Percentiles rank a stretch among this genome's conserved stretches.
phyloP scores from a whole-genome alignment of 2,113 vertebrate genomes.

The Todiramphus chloris region DNA sequence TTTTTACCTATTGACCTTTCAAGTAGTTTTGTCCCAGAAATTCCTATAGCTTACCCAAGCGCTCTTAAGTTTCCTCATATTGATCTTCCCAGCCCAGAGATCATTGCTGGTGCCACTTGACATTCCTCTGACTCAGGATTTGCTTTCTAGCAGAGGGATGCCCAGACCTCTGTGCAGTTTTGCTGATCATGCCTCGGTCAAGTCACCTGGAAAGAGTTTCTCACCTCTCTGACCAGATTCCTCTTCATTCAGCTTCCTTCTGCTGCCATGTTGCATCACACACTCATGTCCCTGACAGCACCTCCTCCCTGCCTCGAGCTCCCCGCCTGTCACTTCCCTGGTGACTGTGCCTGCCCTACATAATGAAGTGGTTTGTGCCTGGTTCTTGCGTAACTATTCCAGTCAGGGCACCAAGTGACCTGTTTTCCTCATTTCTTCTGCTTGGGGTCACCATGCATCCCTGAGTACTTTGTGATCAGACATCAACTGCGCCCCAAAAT shows the following conservation, averaged over 20 bases:
- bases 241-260: not conserved
- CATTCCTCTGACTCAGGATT: not conserved
- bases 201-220: not conserved
- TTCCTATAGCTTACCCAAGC: not conserved
- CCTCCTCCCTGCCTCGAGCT: not conserved
- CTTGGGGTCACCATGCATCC: not conserved
- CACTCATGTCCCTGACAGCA: accelerated
- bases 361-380: not conserved
- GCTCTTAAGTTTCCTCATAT: not conserved
- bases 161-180: not conserved
- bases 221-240: not conserved
- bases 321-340: not conserved
- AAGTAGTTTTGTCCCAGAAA: not conserved
- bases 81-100: not conserved
- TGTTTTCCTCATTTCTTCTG: not conserved
- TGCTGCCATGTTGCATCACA: accelerated
- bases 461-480: not conserved
- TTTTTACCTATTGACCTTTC: not conserved
- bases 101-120: not conserved
- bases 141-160: not conserved
- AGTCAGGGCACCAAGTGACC: not conserved
- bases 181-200: not conserved
- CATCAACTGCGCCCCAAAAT: not conserved
- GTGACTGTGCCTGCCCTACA: not conserved
- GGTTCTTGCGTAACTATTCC: not conserved